These are phyloP conservation scores for Musca vetustissima DNA, from an alignment of 1,140 invertebrate species.

Conservation along the genomic window DNA sequence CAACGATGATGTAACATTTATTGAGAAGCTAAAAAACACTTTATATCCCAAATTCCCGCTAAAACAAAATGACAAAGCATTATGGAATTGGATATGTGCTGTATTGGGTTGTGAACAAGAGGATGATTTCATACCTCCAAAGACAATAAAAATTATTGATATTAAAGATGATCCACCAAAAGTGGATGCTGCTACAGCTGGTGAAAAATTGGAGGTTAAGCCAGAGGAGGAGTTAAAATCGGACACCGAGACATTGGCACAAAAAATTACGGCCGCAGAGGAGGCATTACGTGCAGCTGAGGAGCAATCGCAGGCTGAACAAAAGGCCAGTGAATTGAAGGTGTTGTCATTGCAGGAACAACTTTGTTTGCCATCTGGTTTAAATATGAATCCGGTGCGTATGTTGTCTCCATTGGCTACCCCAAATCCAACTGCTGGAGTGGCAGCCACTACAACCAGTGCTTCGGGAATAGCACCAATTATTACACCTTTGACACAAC, in stretches of 20 bases:
- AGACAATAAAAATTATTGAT: constrained; percentile 50
- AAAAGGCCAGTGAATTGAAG: constrained; percentile 49
- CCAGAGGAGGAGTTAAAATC: constrained; percentile 25
- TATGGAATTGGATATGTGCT: constrained; percentile 62
- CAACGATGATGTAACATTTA: constrained; percentile 71
- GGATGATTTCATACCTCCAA: constrained; percentile 52
- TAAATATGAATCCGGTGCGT: constrained; percentile 55
- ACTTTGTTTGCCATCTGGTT: constrained; percentile 51
- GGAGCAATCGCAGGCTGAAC: constrained; percentile 44
- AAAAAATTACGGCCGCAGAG: constrained; percentile 27
- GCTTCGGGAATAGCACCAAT: constrained; percentile 10
- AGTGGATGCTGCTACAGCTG: not conserved
- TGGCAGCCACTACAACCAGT: constrained; percentile 28
- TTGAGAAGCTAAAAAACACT: constrained; percentile 76
- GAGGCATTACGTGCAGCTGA: constrained; percentile 40
- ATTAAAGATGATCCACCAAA: constrained; percentile 36
- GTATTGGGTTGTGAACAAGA: constrained; percentile 50
- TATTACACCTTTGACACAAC: constrained; percentile 1
- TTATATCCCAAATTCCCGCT: constrained; percentile 67
- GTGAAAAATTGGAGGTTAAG: constrained; percentile 4
- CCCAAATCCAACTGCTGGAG: constrained; percentile 38
- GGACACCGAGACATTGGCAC: constrained; percentile 25
- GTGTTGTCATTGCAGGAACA: constrained; percentile 53
- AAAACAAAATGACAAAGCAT: constrained; percentile 65
- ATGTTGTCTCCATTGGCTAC: constrained; percentile 49